Evolutionary conservation across 2,797 vertebrate genomes (phyloP).

Genomic region (Orestias chungarensis): DNA sequence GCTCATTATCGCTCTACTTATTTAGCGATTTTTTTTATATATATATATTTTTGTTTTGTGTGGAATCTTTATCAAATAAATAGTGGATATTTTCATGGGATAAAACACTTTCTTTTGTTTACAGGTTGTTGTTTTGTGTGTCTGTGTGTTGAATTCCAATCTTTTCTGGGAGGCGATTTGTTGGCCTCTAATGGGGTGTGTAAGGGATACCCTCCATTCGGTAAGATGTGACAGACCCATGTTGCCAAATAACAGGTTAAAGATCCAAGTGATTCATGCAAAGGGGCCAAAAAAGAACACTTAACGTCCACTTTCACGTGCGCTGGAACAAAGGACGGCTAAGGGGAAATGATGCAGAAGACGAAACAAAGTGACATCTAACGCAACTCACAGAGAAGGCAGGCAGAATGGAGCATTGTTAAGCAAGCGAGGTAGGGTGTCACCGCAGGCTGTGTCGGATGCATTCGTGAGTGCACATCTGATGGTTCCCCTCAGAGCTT

Average conservation of each 20-base stretch:
- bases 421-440: conserved; percentile 25
- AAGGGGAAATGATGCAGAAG: conserved; percentile 55
- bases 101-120: conserved; percentile 25
- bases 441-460: conserved; percentile 22
- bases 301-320: conserved; percentile 67
- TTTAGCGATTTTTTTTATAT: conserved; percentile 54
- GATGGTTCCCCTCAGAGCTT: conserved; percentile 45
- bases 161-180: conserved; percentile 53
- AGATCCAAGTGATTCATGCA: conserved; percentile 69
- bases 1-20: conserved; percentile 71
- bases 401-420: conserved; percentile 45
- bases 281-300: conserved; percentile 64
- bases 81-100: conserved; percentile 47
- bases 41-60: neutral
- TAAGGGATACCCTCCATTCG: conserved; percentile 57
- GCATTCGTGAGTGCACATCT: conserved; percentile 17
- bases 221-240: conserved; percentile 62
- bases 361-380: conserved; percentile 54
- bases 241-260: conserved; percentile 72
- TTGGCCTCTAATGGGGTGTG: conserved; percentile 70
- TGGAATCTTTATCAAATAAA: conserved; percentile 57
- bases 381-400: conserved; percentile 49
- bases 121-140: conserved; percentile 10
- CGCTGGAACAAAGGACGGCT: conserved; percentile 42
- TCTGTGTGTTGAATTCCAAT: conserved; percentile 40